A percentile compares a stretch with the other conserved stretches of the same genome.
Evolutionary conservation across 2,113 vertebrate genomes (phyloP).

Genomic region (Campylomormyrus numenius): DNA sequence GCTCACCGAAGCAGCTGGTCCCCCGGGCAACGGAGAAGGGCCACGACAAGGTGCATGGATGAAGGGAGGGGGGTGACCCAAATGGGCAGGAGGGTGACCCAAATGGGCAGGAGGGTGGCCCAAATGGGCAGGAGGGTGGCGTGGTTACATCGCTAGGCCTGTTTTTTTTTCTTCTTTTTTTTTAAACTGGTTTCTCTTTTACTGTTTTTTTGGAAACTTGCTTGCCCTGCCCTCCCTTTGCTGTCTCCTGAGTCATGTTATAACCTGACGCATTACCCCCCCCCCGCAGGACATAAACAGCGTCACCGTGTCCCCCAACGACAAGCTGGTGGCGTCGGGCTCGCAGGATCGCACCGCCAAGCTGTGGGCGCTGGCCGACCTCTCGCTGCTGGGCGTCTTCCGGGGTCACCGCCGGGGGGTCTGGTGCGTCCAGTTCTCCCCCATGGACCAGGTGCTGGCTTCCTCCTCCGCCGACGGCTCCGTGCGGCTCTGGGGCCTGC

Average conservation of each 20-base stretch:
- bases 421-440: constrained; percentile 92
- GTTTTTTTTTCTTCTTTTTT: not conserved
- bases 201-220: not conserved
- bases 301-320: constrained; percentile 81
- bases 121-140: not conserved
- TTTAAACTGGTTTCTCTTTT: not conserved
- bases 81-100: not conserved
- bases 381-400: constrained; percentile 75
- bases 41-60: constrained; percentile 68
- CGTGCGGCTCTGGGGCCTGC: constrained; percentile 81
- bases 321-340: constrained; percentile 85
- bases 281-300: constrained; percentile 82
- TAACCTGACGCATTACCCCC: not conserved
- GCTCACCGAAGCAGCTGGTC: constrained; percentile 48
- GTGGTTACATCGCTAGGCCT: not conserved
- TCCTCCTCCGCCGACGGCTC: constrained; percentile 84
- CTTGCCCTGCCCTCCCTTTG: not conserved
- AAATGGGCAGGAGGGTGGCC: not conserved
- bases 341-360: constrained; percentile 90
- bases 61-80: not conserved
- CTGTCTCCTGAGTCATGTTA: not conserved
- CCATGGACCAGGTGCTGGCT: constrained; percentile 83
- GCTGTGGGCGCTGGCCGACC: constrained; percentile 71
- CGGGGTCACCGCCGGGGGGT: constrained; percentile 80
- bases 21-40: constrained; percentile 71